Evolutionary conservation across 2,113 vertebrate species (phyloP), one percentile per base, ranked within the genome.

Genomic region (Mungos mungo): DNA sequence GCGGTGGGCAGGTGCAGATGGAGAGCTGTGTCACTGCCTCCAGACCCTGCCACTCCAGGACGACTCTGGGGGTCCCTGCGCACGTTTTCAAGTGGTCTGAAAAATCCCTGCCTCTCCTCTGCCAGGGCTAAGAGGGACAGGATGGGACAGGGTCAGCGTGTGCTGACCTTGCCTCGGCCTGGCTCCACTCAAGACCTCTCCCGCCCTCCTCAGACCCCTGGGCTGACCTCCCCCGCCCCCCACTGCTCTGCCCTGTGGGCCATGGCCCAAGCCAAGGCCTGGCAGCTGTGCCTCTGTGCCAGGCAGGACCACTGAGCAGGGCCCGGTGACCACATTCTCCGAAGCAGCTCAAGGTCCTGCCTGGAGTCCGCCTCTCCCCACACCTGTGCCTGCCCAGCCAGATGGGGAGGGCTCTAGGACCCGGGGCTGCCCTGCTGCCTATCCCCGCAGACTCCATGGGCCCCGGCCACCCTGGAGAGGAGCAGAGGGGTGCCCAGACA

Each of bases 371-470:
- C 38, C 29, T 45, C 41, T 47, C 4, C 50, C 38, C 19, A 6
- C 0, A 11, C 27, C 79, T 21, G 47, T 27, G 14, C 50, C n/a
- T 68, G 77, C 33, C 5, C 11, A 1, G 50, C 57, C 8, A n/a
- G 52, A 8, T 7, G 41, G 71, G 66, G 25, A 18, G n/a, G 50
- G 76, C 13, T 1, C 63, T 69, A 38, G 81, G 35, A 4, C 33
- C 19, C 2, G 0, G 45, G 25, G 21, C 1, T 3, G 23, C 21
- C 19, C 54, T 29, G 21, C n/a, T 1, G 4, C 38, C 15, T 31
- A 3, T 23, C 45, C 63, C n/a, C 13, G 7, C 2, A 13, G 11
- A 33, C 29, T 71, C 60, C 27, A 4, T 23, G n/a, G 31, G 15
- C 9, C 33, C 41, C 41, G 63, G 66, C 66, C 27, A 3, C 27